These are phyloP conservation scores for Cephus pygmeus DNA, from an alignment of 2,888 invertebrate species.

Conservation along the genomic window DNA sequence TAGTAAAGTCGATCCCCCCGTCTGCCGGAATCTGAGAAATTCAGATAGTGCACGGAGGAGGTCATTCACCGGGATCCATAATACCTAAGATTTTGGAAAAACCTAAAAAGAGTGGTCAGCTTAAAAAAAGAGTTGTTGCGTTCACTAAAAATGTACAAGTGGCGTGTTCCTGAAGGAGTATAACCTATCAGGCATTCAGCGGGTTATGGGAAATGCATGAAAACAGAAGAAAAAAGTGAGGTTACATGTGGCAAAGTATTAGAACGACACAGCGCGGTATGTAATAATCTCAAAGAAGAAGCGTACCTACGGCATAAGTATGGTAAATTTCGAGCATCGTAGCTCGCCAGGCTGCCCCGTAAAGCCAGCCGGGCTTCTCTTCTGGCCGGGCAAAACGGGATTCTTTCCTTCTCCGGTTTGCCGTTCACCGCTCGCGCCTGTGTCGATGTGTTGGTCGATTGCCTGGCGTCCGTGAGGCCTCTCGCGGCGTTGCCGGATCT, in stretches of 20 bases:
- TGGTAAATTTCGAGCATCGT: not conserved
- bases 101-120: not conserved
- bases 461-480: slow-evolving; percentile 52
- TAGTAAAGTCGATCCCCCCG: not conserved
- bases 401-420: slow-evolving; percentile 61
- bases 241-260: not conserved
- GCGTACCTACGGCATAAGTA: not conserved
- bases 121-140: not conserved
- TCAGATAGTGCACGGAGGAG: not conserved
- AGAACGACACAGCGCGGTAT: not conserved
- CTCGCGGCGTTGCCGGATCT: slow-evolving; percentile 30
- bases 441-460: slow-evolving; percentile 55
- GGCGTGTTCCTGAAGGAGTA: not conserved
- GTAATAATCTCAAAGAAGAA: not conserved
- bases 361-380: not conserved
- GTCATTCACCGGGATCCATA: not conserved
- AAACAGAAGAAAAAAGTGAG: not conserved
- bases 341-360: not conserved
- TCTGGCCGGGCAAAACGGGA: slow-evolving; percentile 55
- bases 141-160: not conserved
- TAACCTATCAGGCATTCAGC: not conserved
- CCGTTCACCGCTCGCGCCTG: slow-evolving; percentile 53
- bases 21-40: not conserved
- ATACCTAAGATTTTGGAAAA: not conserved
- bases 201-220: not conserved